A percentile compares a stretch with the other conserved stretches of the same genome.
Conservation (phyloP, 2,888 invertebrate genomes). For the Erynnis tages region DNA sequence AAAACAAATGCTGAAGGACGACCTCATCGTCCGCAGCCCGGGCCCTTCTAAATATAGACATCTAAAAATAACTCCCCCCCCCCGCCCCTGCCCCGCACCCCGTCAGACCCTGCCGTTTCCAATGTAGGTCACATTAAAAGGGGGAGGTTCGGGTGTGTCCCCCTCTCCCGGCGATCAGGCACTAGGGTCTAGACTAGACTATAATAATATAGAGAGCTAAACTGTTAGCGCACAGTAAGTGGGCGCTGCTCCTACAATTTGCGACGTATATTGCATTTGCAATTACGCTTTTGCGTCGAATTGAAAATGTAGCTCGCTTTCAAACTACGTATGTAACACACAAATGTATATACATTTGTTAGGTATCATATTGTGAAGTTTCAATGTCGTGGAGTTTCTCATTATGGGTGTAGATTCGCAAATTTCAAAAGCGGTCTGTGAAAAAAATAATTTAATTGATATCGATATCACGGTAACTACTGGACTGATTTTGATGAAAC, state of each 20-base stretch:
- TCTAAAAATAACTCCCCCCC: conserved; percentile 53
- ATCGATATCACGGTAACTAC: too few relatives aligned
- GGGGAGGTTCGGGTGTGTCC: conserved; percentile 9
- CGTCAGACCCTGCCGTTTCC: conserved; percentile 27
- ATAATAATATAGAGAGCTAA: neutral
- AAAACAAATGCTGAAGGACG: conserved; percentile 42
- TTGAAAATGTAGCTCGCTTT: neutral
- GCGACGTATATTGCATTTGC: neutral
- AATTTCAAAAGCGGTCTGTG: too few relatives aligned
- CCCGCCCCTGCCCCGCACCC: conserved; percentile 27
- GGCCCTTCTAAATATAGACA: conserved; percentile 64
- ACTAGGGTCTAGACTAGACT: neutral
- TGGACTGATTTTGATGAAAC: too few relatives aligned
- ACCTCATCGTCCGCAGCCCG: conserved; percentile 47
- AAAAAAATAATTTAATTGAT: too few relatives aligned
- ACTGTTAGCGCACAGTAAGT: neutral
- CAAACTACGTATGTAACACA: too few relatives aligned
- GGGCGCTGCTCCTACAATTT: neutral
- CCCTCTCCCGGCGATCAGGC: conserved; percentile 3
- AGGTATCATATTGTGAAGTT: too few relatives aligned
- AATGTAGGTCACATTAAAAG: conserved; percentile 36
- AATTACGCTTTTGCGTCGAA: neutral
- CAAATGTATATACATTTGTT: too few relatives aligned
- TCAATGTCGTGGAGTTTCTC: too few relatives aligned
- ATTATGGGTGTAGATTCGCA: too few relatives aligned